phyloP scores from a whole-genome alignment of 92 coral and sea anemone genomes.

The Parazoanthus swiftii region DNA sequence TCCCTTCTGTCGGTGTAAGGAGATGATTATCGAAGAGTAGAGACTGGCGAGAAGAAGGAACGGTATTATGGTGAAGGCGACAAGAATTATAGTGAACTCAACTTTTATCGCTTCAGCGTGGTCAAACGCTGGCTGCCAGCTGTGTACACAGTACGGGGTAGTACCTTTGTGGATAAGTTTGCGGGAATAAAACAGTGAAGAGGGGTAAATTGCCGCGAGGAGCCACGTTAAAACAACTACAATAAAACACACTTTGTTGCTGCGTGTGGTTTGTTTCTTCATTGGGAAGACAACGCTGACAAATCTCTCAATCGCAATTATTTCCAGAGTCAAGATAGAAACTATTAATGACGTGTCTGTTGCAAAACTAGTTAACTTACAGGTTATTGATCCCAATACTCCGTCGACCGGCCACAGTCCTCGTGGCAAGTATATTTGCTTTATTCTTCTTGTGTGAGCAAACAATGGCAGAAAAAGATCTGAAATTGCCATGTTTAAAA shows the following conservation, averaged over 20 bases:
- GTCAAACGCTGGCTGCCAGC: conserved; percentile 23
- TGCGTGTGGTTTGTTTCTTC: neutral
- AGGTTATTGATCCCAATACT: conserved; percentile 1
- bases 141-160: neutral
- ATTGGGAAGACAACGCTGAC: neutral
- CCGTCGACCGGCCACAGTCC: conserved; percentile 3
- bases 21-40: neutral
- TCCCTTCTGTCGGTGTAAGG: neutral
- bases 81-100: neutral
- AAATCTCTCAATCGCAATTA: conserved; percentile 22
- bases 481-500: conserved; percentile 28
- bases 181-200: neutral
- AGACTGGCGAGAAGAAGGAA: neutral
- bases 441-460: conserved; percentile 9
- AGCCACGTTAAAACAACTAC: neutral
- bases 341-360: neutral
- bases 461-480: conserved; percentile 19
- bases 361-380: neutral
- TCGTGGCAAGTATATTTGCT: neutral
- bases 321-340: neutral
- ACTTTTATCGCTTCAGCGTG: neutral
- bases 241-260: neutral
- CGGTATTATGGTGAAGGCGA: conserved; percentile 1
- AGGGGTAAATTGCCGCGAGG: neutral
- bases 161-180: neutral